A percentile compares a stretch with the other conserved stretches of the same genome.
phyloP scores from a whole-genome alignment of 1,140 invertebrate genomes.

The Procambarus virginalis region DNA sequence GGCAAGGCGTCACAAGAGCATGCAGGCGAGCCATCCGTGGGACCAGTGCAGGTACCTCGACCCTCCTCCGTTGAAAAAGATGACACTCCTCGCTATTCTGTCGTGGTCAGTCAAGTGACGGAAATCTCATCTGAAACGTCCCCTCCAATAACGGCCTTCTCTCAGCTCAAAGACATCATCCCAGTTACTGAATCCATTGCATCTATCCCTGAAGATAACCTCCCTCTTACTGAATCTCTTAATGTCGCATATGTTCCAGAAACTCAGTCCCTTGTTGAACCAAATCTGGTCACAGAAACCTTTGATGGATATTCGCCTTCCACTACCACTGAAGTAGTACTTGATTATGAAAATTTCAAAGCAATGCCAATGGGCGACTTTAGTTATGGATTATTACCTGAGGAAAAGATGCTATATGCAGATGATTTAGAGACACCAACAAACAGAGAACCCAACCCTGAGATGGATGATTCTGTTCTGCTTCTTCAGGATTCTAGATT shows the following conservation, averaged over 20 bases:
- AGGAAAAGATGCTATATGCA: neutral
- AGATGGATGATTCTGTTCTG: neutral
- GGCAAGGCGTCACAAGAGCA: neutral
- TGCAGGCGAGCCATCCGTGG: neutral
- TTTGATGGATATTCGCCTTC: neutral
- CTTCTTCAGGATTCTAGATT: neutral
- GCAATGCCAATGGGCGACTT: no score
- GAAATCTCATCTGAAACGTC: slow-evolving; percentile 28
- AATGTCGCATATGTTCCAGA: neutral
- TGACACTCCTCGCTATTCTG: neutral
- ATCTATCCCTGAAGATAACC: no score
- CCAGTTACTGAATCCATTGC: neutral
- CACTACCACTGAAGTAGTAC: no score
- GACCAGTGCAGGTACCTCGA: neutral
- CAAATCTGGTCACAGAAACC: neutral
- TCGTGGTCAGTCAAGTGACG: slow-evolving; percentile 26
- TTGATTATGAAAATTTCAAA: no score
- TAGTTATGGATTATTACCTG: neutral
- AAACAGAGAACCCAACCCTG: neutral
- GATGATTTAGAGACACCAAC: neutral
- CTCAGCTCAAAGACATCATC: neutral
- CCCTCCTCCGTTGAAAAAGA: neutral
- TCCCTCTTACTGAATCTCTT: neutral
- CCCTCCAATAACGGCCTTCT: neutral
- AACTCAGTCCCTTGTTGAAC: neutral